Conservation (phyloP, 2,113 vertebrate genomes). For the Mormyrus iriodes region DNA sequence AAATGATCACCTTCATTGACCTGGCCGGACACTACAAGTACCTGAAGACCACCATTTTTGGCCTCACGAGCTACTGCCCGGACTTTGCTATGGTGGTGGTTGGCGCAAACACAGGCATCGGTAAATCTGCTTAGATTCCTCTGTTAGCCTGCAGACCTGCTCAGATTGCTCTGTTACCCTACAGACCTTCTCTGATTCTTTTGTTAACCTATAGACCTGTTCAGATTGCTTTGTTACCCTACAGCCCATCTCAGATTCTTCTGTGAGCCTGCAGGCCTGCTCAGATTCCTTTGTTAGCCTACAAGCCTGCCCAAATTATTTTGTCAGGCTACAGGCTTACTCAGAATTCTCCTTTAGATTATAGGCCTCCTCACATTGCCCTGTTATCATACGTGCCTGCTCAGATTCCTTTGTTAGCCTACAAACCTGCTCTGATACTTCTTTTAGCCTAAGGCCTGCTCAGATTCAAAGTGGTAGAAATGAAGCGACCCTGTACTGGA, state of each 20-base stretch:
- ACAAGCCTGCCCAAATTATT: not conserved
- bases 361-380: not conserved
- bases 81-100: constrained; percentile 98
- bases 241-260: too few relatives aligned
- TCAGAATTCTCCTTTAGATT: not conserved
- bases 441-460: too few relatives aligned
- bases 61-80: constrained; percentile 94
- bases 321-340: not conserved
- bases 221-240: not conserved
- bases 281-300: not conserved
- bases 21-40: constrained; percentile 98
- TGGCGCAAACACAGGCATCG: constrained; percentile 93
- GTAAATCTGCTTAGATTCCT: constrained; percentile 48
- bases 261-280: not conserved
- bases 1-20: constrained; percentile 99
- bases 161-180: not conserved
- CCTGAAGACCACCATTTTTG: constrained; percentile 96
- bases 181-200: not conserved
- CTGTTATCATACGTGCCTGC: not conserved
- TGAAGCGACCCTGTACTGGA: not conserved
- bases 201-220: not conserved
- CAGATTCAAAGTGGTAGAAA: not conserved
- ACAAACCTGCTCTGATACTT: too few relatives aligned
- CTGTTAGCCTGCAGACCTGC: not conserved
- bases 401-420: not conserved